These are phyloP conservation scores for Mythimna albipuncta DNA, from an alignment of 2,888 invertebrate genomes.

Conservation along the genomic window DNA sequence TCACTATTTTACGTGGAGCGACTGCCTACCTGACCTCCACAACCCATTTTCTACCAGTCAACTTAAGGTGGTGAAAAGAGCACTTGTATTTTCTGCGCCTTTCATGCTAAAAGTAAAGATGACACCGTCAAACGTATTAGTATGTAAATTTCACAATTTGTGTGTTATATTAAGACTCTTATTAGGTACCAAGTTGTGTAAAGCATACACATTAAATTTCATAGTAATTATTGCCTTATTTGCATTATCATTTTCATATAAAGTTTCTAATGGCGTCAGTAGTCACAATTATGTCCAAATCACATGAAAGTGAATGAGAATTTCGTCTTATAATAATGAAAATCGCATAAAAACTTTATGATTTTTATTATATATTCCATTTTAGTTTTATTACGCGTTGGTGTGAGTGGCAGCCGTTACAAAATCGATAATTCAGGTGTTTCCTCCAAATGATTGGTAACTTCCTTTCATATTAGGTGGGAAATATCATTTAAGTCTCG, in stretches of 20 bases:
- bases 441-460: slow-evolving; percentile 61
- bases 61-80: no score
- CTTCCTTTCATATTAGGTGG: slow-evolving; percentile 67
- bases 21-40: no score
- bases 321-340: slow-evolving; percentile 18
- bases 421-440: slow-evolving; percentile 50
- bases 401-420: slow-evolving; percentile 54
- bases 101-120: slow-evolving; percentile 1
- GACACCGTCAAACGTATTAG: neutral
- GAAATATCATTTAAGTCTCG: slow-evolving; percentile 62
- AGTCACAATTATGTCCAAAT: slow-evolving; percentile 9
- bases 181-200: slow-evolving; percentile 7
- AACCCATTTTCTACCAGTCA: no score
- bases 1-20: no score
- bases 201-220: neutral
- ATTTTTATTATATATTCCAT: slow-evolving; percentile 32
- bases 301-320: slow-evolving; percentile 17
- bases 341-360: slow-evolving; percentile 35
- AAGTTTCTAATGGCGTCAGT: slow-evolving; percentile 18
- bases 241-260: slow-evolving; percentile 7
- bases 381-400: slow-evolving; percentile 51
- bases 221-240: no score
- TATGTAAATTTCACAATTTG: slow-evolving; percentile 2
- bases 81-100: no score
- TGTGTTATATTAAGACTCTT: neutral